Evolutionary conservation across 2,888 invertebrate genomes (phyloP).

Genomic region (Drosophila glabriapex): DNA sequence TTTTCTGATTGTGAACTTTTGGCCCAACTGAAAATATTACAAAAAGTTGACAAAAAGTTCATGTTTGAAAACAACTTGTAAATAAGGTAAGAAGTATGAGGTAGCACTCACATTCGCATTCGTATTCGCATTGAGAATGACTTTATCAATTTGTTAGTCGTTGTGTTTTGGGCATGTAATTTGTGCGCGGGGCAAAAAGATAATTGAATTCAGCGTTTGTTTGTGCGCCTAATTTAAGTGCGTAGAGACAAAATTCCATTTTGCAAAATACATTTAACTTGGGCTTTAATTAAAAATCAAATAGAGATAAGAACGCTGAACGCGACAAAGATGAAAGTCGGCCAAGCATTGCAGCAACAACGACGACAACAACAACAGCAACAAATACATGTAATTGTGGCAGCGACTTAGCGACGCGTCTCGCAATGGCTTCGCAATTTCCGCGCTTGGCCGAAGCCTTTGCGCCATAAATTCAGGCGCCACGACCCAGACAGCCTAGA

Average conservation of each 20-base stretch:
- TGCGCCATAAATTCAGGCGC: constrained; percentile 66
- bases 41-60: constrained; percentile 64
- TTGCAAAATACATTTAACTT: constrained; percentile 61
- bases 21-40: constrained; percentile 15
- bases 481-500: constrained; percentile 56
- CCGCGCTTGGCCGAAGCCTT: constrained; percentile 65
- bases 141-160: constrained; percentile 64
- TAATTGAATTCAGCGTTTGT: constrained; percentile 68
- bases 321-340: constrained; percentile 56
- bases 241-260: constrained; percentile 66
- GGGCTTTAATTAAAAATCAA: constrained; percentile 76
- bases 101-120: background rate
- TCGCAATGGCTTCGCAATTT: constrained; percentile 62
- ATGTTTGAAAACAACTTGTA: constrained; percentile 50
- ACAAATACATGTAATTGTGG: constrained; percentile 29
- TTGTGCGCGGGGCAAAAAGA: constrained; percentile 42
- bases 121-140: constrained; percentile 47
- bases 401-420: constrained; percentile 59
- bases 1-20: background rate
- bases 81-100: constrained; percentile 9
- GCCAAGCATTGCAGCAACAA: constrained; percentile 18
- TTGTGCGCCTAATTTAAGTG: constrained; percentile 64
- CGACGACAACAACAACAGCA: constrained; percentile 18
- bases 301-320: constrained; percentile 69
- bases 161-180: constrained; percentile 49